Conservation (phyloP, 2,888 invertebrate species). For the Diplolepis rosae region DNA sequence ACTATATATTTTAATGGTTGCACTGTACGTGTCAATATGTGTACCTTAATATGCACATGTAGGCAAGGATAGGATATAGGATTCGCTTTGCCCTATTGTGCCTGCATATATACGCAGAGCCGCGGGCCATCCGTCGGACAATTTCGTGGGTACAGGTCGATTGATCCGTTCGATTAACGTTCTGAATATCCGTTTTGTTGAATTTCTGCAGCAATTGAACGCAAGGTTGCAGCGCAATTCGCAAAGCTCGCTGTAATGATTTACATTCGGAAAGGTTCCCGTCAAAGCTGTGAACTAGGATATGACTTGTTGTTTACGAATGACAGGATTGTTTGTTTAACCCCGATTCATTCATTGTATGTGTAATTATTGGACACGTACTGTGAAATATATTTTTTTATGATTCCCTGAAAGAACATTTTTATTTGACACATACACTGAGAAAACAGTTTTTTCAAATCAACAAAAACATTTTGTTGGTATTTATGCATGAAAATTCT, state of each 20-base stretch:
- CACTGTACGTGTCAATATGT: not conserved
- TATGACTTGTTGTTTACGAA: not conserved
- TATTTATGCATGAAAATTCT: no score
- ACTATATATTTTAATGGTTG: conserved; percentile 8
- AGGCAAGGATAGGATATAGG: not conserved
- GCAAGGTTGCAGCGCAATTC: not conserved
- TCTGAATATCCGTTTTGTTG: conserved; percentile 23
- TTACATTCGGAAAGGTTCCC: not conserved
- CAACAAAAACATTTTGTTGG: no score
- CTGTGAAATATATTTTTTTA: no score
- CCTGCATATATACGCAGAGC: not conserved
- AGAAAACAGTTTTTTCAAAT: no score
- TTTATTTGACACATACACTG: no score
- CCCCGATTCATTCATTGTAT: not conserved
- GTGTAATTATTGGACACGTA: no score
- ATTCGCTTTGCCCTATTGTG: conserved; percentile 12
- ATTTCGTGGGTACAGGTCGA: conserved; percentile 17
- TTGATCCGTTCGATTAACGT: conserved; percentile 32
- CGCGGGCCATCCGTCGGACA: conserved; percentile 11
- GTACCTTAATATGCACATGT: not conserved
- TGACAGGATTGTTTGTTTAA: not conserved
- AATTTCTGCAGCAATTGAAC: not conserved
- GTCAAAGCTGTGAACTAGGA: not conserved
- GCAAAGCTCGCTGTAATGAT: conserved; percentile 13
- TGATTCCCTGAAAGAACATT: no score